Base-by-base conservation (phyloP, 2,113 vertebrate genomes). In the Piliocolobus tephrosceles region DNA sequence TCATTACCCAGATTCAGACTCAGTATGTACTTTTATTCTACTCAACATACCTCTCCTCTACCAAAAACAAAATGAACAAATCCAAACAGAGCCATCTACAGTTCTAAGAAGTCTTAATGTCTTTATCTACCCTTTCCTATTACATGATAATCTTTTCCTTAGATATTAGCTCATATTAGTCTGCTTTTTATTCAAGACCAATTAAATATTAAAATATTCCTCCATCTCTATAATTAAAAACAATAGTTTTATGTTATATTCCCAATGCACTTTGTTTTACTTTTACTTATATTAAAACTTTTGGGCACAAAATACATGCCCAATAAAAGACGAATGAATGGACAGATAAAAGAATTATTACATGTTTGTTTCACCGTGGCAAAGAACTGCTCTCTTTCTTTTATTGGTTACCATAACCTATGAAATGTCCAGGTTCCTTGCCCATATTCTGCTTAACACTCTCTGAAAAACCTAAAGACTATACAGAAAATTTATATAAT, bases 191-290 rank as follows among this genome's bases (percentile, higher is more conserved):
- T 61, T 73, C 18, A 88, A 95, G 57, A 58, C 61, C 38, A 66
- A 90, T 70, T 97, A 94, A 96, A 73, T 88, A 12, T 84, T 85
- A 85, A 72, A 95, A 95, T 75, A 91, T 23, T 64, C 27, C 30
- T 72, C 6, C 12, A 86, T 25, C 8, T 38, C 38, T 52, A 18
- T n/a, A 66, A 17, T 40, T 88, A 88, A 93, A 91, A 79, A 83
- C 18, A 84, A 79, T 14, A 16, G 5, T 25, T 27, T 30, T 43
- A 68, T 35, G n/a, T 23, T 64, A 80, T 3, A 88, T 78, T 80
- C 35, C 32, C 12, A 84, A 88, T 32, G 27, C 38, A 85, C 30
- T 90, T 79, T 66, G 11, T 83, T 90, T 94, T 52, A 96, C 8
- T 90, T 55, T 81, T 40, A 86, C 40, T 90, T 68, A 8, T 35